phyloP scores from a whole-genome alignment of 2,113 vertebrate species.

The Todiramphus chloris region DNA sequence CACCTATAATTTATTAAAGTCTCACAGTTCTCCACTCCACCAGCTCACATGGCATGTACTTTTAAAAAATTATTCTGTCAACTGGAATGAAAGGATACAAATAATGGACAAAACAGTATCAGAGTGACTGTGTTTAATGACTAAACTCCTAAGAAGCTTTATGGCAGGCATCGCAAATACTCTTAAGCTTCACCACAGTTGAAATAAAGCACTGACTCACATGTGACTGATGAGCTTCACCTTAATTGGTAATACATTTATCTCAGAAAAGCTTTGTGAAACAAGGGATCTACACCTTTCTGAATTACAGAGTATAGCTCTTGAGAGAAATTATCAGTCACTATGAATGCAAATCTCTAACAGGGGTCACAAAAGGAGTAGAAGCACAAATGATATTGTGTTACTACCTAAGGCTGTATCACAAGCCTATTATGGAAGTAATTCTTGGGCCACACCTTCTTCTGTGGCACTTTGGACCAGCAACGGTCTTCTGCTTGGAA shows the following conservation, averaged over 20 bases:
- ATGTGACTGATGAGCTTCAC: neutral
- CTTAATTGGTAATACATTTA: neutral
- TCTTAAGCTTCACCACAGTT: neutral
- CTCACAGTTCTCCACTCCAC: neutral
- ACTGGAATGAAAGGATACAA: slow-evolving; percentile 41
- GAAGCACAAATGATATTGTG: rapidly evolving
- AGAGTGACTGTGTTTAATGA: neutral
- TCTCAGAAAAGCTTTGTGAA: neutral
- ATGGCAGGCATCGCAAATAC: neutral
- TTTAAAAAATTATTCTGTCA: slow-evolving; percentile 42
- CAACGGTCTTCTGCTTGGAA: neutral
- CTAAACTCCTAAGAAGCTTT: neutral
- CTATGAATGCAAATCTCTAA: neutral
- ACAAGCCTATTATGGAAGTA: neutral
- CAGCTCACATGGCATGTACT: neutral
- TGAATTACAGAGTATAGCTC: neutral
- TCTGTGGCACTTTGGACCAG: neutral
- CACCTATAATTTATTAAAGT: slow-evolving; percentile 51
- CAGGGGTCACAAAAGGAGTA: neutral
- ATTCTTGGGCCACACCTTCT: neutral
- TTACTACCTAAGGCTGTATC: neutral
- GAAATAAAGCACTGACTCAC: neutral
- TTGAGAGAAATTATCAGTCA: neutral
- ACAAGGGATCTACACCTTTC: neutral
- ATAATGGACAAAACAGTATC: neutral